Percentiles rank a stretch among this genome's conserved stretches.
Evolutionary conservation across 2,113 vertebrate species (phyloP).

Genomic region (Climacteris rufus): DNA sequence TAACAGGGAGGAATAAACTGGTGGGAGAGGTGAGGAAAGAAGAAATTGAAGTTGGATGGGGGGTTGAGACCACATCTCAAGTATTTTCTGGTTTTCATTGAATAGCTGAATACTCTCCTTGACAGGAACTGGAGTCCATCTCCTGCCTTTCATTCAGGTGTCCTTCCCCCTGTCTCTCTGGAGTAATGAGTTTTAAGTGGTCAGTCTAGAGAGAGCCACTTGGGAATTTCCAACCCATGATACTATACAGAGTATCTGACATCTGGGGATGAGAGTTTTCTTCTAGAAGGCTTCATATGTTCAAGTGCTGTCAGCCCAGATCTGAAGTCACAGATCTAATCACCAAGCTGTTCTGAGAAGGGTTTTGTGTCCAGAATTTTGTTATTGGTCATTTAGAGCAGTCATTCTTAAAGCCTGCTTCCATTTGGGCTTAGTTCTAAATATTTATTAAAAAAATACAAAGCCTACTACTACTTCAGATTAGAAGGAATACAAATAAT

Average conservation of each 20-base stretch:
- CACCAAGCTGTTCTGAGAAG: neutral
- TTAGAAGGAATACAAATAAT: neutral
- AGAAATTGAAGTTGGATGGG: neutral
- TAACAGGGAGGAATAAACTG: neutral
- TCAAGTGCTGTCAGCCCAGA: neutral
- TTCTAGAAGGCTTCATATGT: neutral
- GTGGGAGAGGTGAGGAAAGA: neutral
- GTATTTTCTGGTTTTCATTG: neutral
- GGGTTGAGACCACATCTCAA: neutral
- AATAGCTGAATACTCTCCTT: neutral
- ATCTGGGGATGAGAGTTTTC: neutral
- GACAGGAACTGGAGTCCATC: neutral
- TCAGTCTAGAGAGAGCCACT: too few relatives aligned
- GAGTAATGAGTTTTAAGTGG: neutral
- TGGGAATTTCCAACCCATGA: neutral
- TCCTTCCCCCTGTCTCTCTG: neutral
- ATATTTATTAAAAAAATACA: neutral
- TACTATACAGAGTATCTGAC: rapidly evolving
- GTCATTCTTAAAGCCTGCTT: neutral
- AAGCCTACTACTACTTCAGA: neutral
- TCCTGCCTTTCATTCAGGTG: neutral
- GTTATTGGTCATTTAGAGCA: neutral
- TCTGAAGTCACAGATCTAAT: neutral
- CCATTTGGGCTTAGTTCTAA: neutral
- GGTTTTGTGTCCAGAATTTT: neutral